phyloP scores from a whole-genome alignment of 1,140 invertebrate species.

The Bombus picipes region DNA sequence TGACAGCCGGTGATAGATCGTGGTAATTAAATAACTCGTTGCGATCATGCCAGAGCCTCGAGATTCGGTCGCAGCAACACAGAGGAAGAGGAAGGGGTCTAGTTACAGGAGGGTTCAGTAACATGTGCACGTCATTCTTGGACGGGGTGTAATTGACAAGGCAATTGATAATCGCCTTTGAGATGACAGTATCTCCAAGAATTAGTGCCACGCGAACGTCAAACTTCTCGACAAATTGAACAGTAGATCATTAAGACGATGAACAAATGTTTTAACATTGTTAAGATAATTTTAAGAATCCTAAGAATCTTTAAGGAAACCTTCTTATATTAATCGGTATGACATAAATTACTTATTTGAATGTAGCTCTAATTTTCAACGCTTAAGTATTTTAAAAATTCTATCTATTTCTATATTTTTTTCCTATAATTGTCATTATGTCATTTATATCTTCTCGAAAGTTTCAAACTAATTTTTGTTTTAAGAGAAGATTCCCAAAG shows the following conservation, averaged over 20 bases:
- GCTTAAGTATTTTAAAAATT: too few relatives aligned
- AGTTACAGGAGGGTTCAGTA: constrained; percentile 53
- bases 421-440: too few relatives aligned
- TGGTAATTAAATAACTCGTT: constrained; percentile 81
- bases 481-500: too few relatives aligned
- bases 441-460: too few relatives aligned
- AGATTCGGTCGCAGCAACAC: constrained; percentile 58
- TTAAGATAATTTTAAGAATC: neutral
- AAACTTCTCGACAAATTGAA: constrained; percentile 45
- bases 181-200: constrained; percentile 70
- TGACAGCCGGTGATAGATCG: constrained; percentile 80
- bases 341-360: too few relatives aligned
- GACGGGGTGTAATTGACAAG: constrained; percentile 77
- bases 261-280: neutral
- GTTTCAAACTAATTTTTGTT: too few relatives aligned
- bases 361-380: too few relatives aligned
- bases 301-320: too few relatives aligned
- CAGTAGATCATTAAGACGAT: constrained; percentile 50
- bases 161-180: constrained; percentile 78
- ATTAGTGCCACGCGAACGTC: constrained; percentile 60
- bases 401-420: too few relatives aligned
- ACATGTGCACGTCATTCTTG: constrained; percentile 72
- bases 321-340: too few relatives aligned
- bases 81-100: constrained; percentile 31
- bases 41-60: constrained; percentile 70